These are phyloP conservation scores for Drosophila kurseongensis DNA, from an alignment of 1,140 invertebrate species.

Conservation along the genomic window DNA sequence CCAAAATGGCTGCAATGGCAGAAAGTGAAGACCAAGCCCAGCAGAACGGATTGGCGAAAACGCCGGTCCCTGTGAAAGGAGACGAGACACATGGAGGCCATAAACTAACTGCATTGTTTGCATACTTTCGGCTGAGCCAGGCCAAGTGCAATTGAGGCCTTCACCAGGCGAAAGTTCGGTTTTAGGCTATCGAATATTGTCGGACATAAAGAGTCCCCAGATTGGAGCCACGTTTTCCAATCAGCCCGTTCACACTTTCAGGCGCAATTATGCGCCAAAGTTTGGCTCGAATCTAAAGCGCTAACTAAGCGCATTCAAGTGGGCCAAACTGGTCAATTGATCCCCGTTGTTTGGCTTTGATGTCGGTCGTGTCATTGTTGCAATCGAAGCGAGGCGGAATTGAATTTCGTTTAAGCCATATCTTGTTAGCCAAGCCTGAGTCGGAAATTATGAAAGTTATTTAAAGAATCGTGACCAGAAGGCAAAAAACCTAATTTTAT, in stretches of 20 bases:
- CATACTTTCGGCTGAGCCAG: constrained; percentile 32
- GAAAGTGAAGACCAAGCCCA: constrained; percentile 9
- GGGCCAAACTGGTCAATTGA: constrained; percentile 44
- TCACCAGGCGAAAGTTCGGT: constrained; percentile 35
- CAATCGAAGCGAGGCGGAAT: background rate
- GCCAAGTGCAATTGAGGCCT: constrained; percentile 8
- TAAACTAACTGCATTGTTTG: constrained; percentile 52
- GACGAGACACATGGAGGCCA: constrained; percentile 9
- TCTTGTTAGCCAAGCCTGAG: constrained; percentile 8
- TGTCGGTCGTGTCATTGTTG: constrained; percentile 16
- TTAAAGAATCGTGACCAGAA: constrained; percentile 20
- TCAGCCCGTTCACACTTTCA: constrained; percentile 30
- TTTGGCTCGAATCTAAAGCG: constrained; percentile 44
- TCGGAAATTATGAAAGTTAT: constrained; percentile 42
- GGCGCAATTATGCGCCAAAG: constrained; percentile 23
- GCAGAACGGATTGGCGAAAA: background rate
- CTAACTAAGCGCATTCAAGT: constrained; percentile 67
- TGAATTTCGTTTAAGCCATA: constrained; percentile 9
- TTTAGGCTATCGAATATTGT: constrained; percentile 27
- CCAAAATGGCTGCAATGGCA: constrained; percentile 14
- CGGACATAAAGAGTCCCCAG: constrained; percentile 16
- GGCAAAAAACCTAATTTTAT: background rate
- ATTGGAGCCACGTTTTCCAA: constrained; percentile 19
- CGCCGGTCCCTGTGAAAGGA: background rate
- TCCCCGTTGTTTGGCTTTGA: constrained; percentile 50